Percentiles rank a stretch among this genome's conserved stretches.
These are phyloP conservation scores for Epiperipatus broadwayi DNA, from an alignment of 2,888 invertebrate genomes.

Conservation along the genomic window DNA sequence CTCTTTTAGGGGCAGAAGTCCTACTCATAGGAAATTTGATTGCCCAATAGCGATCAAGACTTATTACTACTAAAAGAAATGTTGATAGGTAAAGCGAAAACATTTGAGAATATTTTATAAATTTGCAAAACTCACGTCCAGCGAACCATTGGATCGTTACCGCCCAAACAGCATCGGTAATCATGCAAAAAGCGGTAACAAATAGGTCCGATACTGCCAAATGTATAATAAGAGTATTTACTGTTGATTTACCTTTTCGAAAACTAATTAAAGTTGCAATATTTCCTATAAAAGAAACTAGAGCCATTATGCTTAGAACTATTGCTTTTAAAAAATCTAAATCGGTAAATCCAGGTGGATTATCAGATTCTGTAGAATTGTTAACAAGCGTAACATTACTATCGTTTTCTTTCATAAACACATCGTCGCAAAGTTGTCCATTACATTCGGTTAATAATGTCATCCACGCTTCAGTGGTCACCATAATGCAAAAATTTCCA, in stretches of 20 bases:
- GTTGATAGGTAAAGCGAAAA: constrained; percentile 62
- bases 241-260: constrained; percentile 27
- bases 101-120: constrained; percentile 61
- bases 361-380: too few relatives aligned
- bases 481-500: too few relatives aligned
- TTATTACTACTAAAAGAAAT: constrained; percentile 58
- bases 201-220: constrained; percentile 61
- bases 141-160: constrained; percentile 61
- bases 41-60: constrained; percentile 53
- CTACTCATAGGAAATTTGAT: constrained; percentile 59
- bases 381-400: too few relatives aligned
- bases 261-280: constrained; percentile 56
- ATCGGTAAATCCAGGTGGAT: constrained; percentile 45
- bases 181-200: constrained; percentile 59
- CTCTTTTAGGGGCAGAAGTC: constrained; percentile 41
- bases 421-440: too few relatives aligned
- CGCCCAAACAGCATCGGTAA: constrained; percentile 60
- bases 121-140: constrained; percentile 52
- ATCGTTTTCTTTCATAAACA: too few relatives aligned
- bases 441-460: too few relatives aligned
- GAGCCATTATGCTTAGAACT: constrained; percentile 46
- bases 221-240: constrained; percentile 54
- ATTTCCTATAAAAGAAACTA: constrained; percentile 52
- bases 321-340: constrained; percentile 44
- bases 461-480: too few relatives aligned